A percentile compares a stretch with the other conserved stretches of the same genome.
Evolutionary conservation across 2,113 vertebrate species (phyloP).

Genomic region (Anoura caudifer): DNA sequence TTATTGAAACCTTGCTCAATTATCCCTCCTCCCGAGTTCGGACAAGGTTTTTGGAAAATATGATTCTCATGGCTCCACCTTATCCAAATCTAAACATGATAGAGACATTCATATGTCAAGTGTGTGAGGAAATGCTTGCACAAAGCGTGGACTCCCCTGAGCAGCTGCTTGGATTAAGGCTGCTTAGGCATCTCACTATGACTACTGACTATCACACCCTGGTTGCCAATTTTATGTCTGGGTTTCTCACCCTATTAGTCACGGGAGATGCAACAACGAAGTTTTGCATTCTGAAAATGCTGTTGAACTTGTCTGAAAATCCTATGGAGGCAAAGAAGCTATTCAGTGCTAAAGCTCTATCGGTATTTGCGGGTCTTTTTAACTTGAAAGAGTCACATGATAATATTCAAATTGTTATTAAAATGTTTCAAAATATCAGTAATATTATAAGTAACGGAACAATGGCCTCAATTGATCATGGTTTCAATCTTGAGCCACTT

Average conservation of each 20-base stretch:
- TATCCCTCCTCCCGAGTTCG: constrained; percentile 41
- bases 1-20: constrained; percentile 62
- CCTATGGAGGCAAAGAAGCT: constrained; percentile 35
- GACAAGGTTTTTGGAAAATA: constrained; percentile 55
- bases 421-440: constrained; percentile 72
- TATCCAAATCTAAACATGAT: constrained; percentile 62
- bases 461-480: constrained; percentile 62
- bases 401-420: constrained; percentile 65
- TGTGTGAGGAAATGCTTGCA: constrained; percentile 63
- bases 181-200: constrained; percentile 49
- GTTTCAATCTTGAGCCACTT: constrained; percentile 65
- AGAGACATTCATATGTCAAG: constrained; percentile 57
- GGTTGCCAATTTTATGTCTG: constrained; percentile 50
- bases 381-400: constrained; percentile 37
- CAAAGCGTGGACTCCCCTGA: constrained; percentile 36
- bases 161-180: constrained; percentile 53
- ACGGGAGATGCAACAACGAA: constrained; percentile 39
- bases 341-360: constrained; percentile 27
- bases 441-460: constrained; percentile 59
- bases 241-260: constrained; percentile 40
- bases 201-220: constrained; percentile 58
- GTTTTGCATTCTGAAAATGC: constrained; percentile 51
- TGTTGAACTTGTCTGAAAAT: constrained; percentile 66
- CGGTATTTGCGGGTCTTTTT: constrained; percentile 46
- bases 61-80: constrained; percentile 26